Percentiles rank a stretch among this genome's conserved stretches.
These are phyloP conservation scores for Ichneumoninae sp. DNA, from an alignment of 2,888 invertebrate species.

Conservation along the genomic window DNA sequence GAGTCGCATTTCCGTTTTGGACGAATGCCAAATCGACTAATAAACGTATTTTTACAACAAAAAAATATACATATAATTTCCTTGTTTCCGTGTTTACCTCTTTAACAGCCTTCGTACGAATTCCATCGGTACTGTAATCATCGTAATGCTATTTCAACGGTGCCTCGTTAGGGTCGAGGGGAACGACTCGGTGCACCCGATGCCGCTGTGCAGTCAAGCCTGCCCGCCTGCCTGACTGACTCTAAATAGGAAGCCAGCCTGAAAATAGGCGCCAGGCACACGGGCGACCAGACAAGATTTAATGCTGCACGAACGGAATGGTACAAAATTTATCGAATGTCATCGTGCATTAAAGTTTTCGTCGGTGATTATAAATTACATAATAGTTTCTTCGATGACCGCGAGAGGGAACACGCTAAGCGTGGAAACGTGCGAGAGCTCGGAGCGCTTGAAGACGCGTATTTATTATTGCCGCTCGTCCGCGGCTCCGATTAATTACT, in stretches of 20 bases:
- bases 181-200: constrained; percentile 22
- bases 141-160: neutral
- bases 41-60: neutral
- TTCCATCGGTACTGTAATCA: neutral
- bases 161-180: neutral
- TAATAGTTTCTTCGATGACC: neutral
- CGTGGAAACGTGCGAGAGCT: neutral
- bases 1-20: neutral
- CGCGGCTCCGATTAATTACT: neutral
- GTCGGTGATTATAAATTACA: neutral
- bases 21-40: neutral
- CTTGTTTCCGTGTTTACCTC: constrained; percentile 3
- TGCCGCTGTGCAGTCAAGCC: constrained; percentile 32
- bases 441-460: neutral
- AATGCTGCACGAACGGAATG: constrained; percentile 47
- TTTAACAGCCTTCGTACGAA: neutral
- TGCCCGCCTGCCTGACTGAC: constrained; percentile 25
- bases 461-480: neutral
- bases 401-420: neutral
- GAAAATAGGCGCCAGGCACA: constrained; percentile 74
- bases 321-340: constrained; percentile 27
- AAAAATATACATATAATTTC: neutral
- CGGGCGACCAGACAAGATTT: constrained; percentile 33
- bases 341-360: neutral
- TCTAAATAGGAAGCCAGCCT: constrained; percentile 66